Conservation (phyloP, 53 echinoderm and acorn worm species). For the Mesocentrotus franciscanus region DNA sequence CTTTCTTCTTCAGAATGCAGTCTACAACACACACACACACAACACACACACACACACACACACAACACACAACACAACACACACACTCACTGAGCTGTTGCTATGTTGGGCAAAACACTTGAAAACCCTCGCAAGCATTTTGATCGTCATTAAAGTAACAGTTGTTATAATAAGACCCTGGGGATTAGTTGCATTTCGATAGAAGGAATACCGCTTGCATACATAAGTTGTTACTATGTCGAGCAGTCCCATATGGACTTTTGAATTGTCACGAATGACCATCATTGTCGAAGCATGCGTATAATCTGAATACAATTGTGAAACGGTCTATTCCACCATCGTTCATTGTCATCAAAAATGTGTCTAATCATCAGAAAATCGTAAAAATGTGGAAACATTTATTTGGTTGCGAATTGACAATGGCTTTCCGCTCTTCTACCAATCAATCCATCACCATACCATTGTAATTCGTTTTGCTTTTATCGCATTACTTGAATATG, state of each 20-base stretch:
- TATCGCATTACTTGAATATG: not conserved
- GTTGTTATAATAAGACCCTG: not conserved
- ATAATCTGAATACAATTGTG: not conserved
- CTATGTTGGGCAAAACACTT: too few relatives aligned
- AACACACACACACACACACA: too few relatives aligned
- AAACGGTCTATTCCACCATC: not conserved
- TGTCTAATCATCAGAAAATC: not conserved
- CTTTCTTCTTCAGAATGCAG: too few relatives aligned
- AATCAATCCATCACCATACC: not conserved
- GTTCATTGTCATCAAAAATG: not conserved
- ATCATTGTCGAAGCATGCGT: not conserved
- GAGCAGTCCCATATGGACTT: not conserved
- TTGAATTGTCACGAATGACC: not conserved
- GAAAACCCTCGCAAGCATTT: too few relatives aligned
- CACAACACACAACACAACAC: too few relatives aligned
- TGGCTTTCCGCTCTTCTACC: not conserved
- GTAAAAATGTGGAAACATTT: constrained; percentile 6
- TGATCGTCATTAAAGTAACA: too few relatives aligned
- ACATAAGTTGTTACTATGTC: not conserved
- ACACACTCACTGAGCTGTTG: too few relatives aligned
- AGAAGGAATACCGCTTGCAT: not conserved
- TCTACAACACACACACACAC: too few relatives aligned
- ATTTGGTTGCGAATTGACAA: not conserved
- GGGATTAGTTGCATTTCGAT: not conserved
- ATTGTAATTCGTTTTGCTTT: not conserved